These are phyloP conservation scores for Adelphocoris suturalis DNA, from an alignment of 2,888 invertebrate species.

Conservation along the genomic window DNA sequence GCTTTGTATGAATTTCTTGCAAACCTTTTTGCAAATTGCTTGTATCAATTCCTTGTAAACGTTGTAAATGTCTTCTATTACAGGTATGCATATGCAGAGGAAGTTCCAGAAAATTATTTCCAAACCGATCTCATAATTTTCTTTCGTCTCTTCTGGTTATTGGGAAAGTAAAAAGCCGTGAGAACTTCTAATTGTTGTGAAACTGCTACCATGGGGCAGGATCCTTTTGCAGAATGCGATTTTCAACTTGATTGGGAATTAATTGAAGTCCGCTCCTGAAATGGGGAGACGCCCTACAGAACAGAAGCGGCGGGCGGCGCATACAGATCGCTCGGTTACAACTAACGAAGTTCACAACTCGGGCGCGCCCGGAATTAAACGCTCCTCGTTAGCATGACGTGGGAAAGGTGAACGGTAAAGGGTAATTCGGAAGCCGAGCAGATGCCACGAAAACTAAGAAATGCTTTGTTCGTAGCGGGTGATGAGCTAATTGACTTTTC, in stretches of 20 bases:
- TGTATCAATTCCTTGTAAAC: too few relatives aligned
- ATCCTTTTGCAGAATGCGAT: neutral
- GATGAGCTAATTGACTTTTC: too few relatives aligned
- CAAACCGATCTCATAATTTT: too few relatives aligned
- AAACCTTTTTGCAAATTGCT: too few relatives aligned
- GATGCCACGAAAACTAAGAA: constrained; percentile 29
- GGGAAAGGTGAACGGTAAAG: neutral
- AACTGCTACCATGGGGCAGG: neutral
- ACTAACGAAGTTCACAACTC: constrained; percentile 30
- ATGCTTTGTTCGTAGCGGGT: neutral
- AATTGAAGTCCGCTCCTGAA: constrained; percentile 23
- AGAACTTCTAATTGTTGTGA: neutral
- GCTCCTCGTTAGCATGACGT: neutral
- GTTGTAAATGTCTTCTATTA: too few relatives aligned
- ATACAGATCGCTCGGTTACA: constrained; percentile 36
- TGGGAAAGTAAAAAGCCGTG: too few relatives aligned
- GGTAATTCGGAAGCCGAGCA: constrained; percentile 6
- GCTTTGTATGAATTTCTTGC: too few relatives aligned
- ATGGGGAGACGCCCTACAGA: neutral
- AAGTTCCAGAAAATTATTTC: too few relatives aligned
- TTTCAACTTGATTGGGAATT: constrained; percentile 20
- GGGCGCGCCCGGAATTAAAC: constrained; percentile 28
- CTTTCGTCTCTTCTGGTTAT: too few relatives aligned
- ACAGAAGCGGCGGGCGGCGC: neutral
- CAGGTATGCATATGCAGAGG: too few relatives aligned